These are phyloP conservation scores for Pipra filicauda DNA, from an alignment of 2,113 vertebrate species.

Conservation along the genomic window DNA sequence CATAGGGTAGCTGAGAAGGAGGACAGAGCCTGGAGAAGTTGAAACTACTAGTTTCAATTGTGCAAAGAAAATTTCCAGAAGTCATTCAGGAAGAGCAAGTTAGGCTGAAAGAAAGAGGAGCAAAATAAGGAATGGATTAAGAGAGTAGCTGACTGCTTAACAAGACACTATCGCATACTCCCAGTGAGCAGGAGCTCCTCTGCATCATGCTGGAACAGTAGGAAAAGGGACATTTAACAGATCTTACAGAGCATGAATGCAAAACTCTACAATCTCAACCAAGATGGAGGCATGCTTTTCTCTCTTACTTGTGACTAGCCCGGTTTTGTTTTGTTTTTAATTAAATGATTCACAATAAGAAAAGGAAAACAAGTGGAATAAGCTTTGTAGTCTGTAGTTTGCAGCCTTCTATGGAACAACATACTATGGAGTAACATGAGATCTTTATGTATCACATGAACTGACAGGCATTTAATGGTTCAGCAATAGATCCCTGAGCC, in stretches of 20 bases:
- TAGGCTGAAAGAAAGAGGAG: not conserved
- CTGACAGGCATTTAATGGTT: not conserved
- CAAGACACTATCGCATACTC: not conserved
- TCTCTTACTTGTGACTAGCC: not conserved
- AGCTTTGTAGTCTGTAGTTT: not conserved
- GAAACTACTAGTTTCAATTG: not conserved
- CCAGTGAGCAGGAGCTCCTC: not conserved
- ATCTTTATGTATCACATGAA: not conserved
- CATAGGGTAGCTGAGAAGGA: not conserved
- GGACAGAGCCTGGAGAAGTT: not conserved
- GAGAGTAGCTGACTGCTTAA: not conserved
- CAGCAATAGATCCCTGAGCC: not conserved
- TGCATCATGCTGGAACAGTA: not conserved
- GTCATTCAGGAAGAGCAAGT: not conserved
- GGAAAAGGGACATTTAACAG: not conserved
- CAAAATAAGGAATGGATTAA: not conserved
- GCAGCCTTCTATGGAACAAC: not conserved
- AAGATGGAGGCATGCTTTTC: not conserved
- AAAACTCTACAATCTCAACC: not conserved
- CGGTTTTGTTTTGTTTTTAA: not conserved
- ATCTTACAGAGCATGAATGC: not conserved
- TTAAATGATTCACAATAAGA: not conserved
- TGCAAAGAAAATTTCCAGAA: not conserved
- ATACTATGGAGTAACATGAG: not conserved
- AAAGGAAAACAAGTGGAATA: not conserved